Conservation (phyloP, 2,888 invertebrate species). For the Hydrotaea diabolus region DNA sequence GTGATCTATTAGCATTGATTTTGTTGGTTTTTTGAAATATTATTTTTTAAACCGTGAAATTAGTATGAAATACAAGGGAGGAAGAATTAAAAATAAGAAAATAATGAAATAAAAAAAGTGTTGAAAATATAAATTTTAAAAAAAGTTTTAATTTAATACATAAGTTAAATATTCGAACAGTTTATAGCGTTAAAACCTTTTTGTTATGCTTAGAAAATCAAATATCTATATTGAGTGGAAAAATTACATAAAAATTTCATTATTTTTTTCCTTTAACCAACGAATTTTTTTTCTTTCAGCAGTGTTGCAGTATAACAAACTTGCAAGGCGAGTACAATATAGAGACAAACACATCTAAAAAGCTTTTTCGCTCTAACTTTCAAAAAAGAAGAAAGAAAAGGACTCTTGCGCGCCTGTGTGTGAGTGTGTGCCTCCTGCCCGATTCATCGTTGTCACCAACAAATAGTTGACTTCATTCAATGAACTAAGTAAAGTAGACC, state of each 20-base stretch:
- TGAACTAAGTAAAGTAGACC: conserved; percentile 51
- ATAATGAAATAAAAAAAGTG: conserved; percentile 18
- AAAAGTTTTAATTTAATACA: conserved; percentile 7
- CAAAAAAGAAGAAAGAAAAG: conserved; percentile 36
- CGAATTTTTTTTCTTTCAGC: conserved; percentile 59
- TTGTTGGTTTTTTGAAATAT: conserved; percentile 45
- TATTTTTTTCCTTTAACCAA: conserved; percentile 38
- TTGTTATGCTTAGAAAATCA: not conserved
- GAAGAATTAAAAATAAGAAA: conserved; percentile 17
- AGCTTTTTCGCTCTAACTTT: conserved; percentile 63
- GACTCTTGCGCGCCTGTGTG: conserved; percentile 60
- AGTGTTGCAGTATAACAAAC: conserved; percentile 61
- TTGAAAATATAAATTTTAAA: not conserved
- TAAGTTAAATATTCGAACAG: not conserved
- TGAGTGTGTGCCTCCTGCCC: conserved; percentile 20
- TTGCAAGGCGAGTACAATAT: conserved; percentile 55
- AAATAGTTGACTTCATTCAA: conserved; percentile 57
- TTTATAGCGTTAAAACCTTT: too few relatives aligned
- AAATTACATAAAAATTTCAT: conserved; percentile 55
- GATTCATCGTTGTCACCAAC: conserved; percentile 41
- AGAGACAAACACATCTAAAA: conserved; percentile 37
- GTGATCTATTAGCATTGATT: conserved; percentile 75
- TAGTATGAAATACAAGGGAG: too few relatives aligned
- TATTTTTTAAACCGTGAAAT: conserved; percentile 1
- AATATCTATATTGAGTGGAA: not conserved